phyloP scores from a whole-genome alignment of 1,140 invertebrate genomes.

The Hormaphis cornu region DNA sequence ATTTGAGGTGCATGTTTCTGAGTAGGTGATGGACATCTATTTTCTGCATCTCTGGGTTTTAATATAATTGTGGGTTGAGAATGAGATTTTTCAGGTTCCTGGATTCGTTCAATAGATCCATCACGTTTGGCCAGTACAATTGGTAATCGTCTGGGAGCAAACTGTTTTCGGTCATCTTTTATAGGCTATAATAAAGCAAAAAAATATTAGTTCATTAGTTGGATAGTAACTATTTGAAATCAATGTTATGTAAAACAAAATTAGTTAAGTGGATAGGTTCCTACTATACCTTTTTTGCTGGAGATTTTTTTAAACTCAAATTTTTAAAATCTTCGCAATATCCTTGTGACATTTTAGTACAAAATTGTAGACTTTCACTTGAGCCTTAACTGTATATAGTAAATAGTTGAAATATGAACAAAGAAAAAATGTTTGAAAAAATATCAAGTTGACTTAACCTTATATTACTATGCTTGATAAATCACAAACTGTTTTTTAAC shows the following conservation, averaged over 20 bases:
- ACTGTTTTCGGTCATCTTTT: constrained; percentile 36
- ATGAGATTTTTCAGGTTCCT: constrained; percentile 30
- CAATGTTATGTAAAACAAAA: background rate
- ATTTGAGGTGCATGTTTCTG: constrained; percentile 18
- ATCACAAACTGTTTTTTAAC: no score
- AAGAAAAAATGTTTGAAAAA: no score
- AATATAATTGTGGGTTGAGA: constrained; percentile 47
- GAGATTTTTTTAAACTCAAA: constrained; percentile 21
- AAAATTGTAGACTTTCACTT: no score
- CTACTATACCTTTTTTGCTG: constrained; percentile 2
- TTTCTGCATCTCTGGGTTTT: constrained; percentile 47
- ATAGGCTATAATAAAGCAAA: constrained; percentile 26
- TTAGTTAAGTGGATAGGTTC: background rate
- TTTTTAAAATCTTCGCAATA: constrained; percentile 2
- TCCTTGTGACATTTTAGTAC: constrained; percentile 5
- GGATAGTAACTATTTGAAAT: background rate
- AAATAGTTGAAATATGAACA: no score
- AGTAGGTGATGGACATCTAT: constrained; percentile 45
- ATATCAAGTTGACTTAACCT: no score
- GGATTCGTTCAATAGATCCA: constrained; percentile 31
- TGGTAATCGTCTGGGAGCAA: constrained; percentile 33
- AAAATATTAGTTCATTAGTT: no score
- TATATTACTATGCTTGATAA: no score
- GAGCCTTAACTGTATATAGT: no score
- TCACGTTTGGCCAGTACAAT: constrained; percentile 37